Conservation (phyloP, 2,113 vertebrate genomes). For the Ahaetulla prasina region DNA sequence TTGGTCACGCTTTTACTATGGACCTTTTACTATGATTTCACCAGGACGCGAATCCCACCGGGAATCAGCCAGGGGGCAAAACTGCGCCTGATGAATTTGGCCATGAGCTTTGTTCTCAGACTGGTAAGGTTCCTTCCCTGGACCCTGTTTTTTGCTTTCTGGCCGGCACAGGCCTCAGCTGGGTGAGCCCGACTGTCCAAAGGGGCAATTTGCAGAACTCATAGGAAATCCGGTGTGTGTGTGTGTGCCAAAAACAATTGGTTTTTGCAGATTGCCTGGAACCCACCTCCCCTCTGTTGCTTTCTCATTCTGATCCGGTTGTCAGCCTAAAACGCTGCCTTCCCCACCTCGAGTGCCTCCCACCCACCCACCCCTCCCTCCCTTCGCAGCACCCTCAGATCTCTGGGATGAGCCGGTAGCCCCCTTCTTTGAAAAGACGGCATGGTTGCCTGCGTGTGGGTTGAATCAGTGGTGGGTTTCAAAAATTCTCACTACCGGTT, state of each 20-base stretch:
- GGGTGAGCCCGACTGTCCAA: no score
- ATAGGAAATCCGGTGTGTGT: neutral
- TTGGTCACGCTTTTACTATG: fast-evolving
- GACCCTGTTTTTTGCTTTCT: neutral
- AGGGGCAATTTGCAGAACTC: neutral
- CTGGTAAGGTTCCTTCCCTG: neutral
- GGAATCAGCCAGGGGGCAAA: neutral
- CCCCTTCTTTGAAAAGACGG: no score
- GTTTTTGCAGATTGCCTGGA: neutral
- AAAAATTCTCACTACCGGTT: no score
- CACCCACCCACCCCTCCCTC: no score
- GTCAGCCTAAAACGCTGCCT: neutral
- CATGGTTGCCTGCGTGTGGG: no score
- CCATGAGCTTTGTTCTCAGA: neutral
- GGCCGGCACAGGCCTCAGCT: neutral
- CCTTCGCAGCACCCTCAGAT: no score
- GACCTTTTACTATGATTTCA: neutral
- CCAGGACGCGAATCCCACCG: neutral
- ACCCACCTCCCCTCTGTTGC: neutral
- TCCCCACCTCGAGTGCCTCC: no score
- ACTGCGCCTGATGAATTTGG: neutral
- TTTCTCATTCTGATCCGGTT: no score
- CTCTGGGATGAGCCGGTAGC: no score
- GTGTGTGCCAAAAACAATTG: no score
- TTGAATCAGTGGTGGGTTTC: no score